Base-by-base conservation (phyloP, 2,113 vertebrate genomes). In the Rhynchomys soricoides region DNA sequence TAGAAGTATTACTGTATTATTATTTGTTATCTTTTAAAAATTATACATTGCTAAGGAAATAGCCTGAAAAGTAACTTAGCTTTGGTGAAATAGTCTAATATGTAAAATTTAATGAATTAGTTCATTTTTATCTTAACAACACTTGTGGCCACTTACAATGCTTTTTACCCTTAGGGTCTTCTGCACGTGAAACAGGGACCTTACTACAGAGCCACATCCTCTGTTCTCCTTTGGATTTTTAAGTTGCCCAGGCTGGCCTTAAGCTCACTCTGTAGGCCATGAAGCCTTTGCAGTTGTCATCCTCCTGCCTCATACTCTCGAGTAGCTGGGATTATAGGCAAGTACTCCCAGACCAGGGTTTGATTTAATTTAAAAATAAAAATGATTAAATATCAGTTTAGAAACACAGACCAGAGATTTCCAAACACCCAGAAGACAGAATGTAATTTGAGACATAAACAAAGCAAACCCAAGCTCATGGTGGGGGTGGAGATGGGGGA, bases 401-500 rank as follows among this genome's bases (percentile, higher is more conserved):
- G 94, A 94, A 95, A 85, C 64, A 7, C 19, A 78, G 92, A 88
- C 59, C 55, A 86, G 91, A 93, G 94, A 97, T 71, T 31, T 15
- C 34, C 10, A 91, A 79, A 91, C 37, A 86, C 15, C 73, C 81
- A 0, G 4, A 89, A 79, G 77, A 45, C 70, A 92, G 0, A 1
- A 48, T 50, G 73, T n/a, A 55, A 90, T 94, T 96, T 91, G 19
- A 97, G 95, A 83, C 29, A 59, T 92, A 55, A 78, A 68, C 31
- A 40, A 45, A 82, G 31, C 7, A 95, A 71, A 74, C 62, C 21
- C 64, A 55, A 34, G n/a, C 87, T 81, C 92, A 81, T 90, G 91
- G 75, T 75, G n/a, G 50, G 10, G 19, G 9, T 66, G 10, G 29
- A 31, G 31, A 2, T 0, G 26, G n/a, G 45, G 11, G 26, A 89